Evolutionary conservation across 2,113 vertebrate genomes (phyloP).

Genomic region (Excalfactoria chinensis): DNA sequence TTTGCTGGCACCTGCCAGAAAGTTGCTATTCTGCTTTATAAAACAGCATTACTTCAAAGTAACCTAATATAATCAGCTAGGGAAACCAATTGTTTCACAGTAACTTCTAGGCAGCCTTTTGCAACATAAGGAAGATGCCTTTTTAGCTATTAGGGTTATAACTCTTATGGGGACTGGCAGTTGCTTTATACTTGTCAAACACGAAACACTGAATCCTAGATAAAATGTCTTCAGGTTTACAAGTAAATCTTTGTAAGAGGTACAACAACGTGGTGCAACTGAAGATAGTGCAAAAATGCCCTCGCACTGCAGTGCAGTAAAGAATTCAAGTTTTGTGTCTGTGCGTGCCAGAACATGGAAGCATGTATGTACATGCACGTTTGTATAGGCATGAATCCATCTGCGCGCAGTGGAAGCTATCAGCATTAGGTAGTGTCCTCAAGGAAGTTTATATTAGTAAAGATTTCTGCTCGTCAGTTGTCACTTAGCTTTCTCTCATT

Average conservation of each 20-base stretch:
- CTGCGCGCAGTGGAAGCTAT: neutral
- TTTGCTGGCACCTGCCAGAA: neutral
- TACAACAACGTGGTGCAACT: neutral
- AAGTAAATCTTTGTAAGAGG: neutral
- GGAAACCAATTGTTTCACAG: neutral
- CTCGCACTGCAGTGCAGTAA: neutral
- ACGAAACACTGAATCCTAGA: neutral
- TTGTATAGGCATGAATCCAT: neutral
- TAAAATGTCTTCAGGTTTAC: neutral
- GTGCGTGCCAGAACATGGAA: neutral
- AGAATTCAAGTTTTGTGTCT: neutral
- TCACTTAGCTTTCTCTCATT: neutral
- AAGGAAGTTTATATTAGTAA: neutral
- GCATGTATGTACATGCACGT: neutral
- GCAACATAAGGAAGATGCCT: neutral
- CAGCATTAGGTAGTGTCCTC: neutral
- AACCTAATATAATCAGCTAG: neutral
- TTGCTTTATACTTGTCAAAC: neutral
- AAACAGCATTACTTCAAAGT: neutral
- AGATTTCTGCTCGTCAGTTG: neutral
- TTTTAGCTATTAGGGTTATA: neutral
- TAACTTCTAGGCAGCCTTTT: neutral
- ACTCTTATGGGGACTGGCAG: neutral
- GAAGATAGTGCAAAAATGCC: neutral
- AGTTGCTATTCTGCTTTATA: neutral